Base-by-base conservation (phyloP, 1,140 invertebrate genomes). In the Plutomurus gul region DNA sequence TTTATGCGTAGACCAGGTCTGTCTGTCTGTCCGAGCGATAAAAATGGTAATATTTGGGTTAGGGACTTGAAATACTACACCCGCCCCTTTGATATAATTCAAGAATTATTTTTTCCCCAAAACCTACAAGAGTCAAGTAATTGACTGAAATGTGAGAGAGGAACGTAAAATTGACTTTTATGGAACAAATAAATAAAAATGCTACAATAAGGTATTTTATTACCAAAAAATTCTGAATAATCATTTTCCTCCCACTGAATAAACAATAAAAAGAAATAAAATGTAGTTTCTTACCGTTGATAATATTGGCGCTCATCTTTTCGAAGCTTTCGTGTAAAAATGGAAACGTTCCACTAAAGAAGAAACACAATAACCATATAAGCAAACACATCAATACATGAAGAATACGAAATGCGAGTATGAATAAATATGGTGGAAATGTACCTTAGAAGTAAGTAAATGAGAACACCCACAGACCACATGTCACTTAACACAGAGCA, bases 181-280 rank as follows among this genome's bases (percentile, higher is more conserved):
- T n/a, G n/a, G n/a, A n/a, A n/a, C n/a, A n/a, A n/a, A n/a, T n/a
- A n/a, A n/a, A n/a, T n/a, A n/a, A n/a, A n/a, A n/a, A n/a, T n/a
- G n/a, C n/a, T n/a, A n/a, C n/a, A n/a, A n/a, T n/a, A n/a, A n/a
- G n/a, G n/a, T n/a, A n/a, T n/a, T n/a, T n/a, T n/a, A n/a, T n/a
- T n/a, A n/a, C n/a, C n/a, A n/a, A n/a, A n/a, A n/a, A n/a, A n/a
- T n/a, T n/a, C n/a, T n/a, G n/a, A n/a, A n/a, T n/a, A n/a, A n/a
- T n/a, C n/a, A n/a, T 87, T 20, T 91, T 92, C 77, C 94, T 89
- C 16, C 87, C 88, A 30, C 87, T 85, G 86, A 94, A 95, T 86
- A 93, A 93, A 85, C 94, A 92, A 20, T 92, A 90, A n/a, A 93
- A 93, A 85, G 93, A 94, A 84, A 92, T 93, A 85, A 90, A 94